phyloP scores from a whole-genome alignment of 2,113 vertebrate species.

The Raja brachyura region DNA sequence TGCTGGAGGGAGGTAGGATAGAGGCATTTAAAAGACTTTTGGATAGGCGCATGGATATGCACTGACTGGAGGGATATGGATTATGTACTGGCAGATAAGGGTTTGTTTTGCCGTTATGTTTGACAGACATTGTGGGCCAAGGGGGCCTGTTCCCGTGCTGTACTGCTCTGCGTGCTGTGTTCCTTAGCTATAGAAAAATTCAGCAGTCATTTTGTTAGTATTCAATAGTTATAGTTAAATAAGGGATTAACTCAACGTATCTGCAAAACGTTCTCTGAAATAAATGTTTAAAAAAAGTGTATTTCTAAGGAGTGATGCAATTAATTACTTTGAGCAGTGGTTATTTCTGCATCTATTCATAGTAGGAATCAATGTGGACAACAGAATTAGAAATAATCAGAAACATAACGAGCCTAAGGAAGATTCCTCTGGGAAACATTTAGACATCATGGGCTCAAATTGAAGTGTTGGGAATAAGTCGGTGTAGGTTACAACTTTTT shows the following conservation, averaged over 20 bases:
- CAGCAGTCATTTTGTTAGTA: slow-evolving; percentile 1
- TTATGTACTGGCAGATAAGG: too few species aligned
- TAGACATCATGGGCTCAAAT: not conserved
- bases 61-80: too few species aligned
- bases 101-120: too few species aligned
- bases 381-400: not conserved
- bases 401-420: not conserved
- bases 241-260: not conserved
- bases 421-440: not conserved
- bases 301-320: not conserved
- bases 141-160: too few species aligned
- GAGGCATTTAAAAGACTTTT: too few species aligned
- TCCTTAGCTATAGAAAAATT: not conserved
- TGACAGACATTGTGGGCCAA: too few species aligned
- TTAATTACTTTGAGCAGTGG: not conserved
- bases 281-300: not conserved
- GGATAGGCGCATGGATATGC: too few species aligned
- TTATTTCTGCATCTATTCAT: not conserved
- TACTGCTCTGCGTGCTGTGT: too few species aligned
- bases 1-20: too few species aligned
- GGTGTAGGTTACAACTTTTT: not conserved
- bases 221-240: slow-evolving; percentile 6
- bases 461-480: not conserved
- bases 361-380: not conserved
- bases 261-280: not conserved